A percentile compares a stretch with the other conserved stretches of the same genome.
These are phyloP conservation scores for Pyralis farinalis DNA, from an alignment of 2,888 invertebrate genomes.

Conservation along the genomic window DNA sequence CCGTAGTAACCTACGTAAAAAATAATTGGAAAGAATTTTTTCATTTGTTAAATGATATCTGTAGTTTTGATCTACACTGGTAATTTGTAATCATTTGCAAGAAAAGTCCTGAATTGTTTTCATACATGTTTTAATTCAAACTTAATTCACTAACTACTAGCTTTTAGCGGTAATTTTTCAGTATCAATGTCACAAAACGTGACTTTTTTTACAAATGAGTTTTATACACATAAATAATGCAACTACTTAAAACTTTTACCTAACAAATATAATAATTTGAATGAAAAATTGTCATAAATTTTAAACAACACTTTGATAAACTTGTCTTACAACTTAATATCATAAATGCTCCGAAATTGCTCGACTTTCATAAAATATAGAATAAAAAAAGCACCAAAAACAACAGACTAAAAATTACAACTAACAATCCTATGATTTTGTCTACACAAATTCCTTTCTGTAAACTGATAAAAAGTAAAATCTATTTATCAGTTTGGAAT, in stretches of 20 bases:
- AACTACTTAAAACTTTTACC: too few relatives aligned
- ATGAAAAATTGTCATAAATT: too few relatives aligned
- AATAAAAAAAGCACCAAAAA: slow-evolving; percentile 7
- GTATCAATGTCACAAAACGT: too few relatives aligned
- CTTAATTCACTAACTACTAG: too few relatives aligned
- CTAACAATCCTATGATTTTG: not conserved
- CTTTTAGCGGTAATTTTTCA: too few relatives aligned
- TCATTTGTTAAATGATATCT: not conserved
- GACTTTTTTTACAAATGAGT: too few relatives aligned
- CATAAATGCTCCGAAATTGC: slow-evolving; percentile 5
- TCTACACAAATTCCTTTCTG: not conserved
- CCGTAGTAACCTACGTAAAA: slow-evolving; percentile 1
- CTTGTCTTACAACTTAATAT: not conserved
- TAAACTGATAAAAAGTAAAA: not conserved
- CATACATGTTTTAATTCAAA: too few relatives aligned
- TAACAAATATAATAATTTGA: too few relatives aligned
- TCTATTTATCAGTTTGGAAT: slow-evolving; percentile 15
- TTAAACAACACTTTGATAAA: too few relatives aligned
- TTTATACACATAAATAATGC: too few relatives aligned
- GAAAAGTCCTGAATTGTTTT: too few relatives aligned
- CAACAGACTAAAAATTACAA: not conserved
- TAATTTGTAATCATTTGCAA: too few relatives aligned
- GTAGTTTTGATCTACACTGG: slow-evolving; percentile 2
- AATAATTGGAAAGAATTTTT: not conserved
- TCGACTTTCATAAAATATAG: slow-evolving; percentile 1